Percentiles rank a stretch among this genome's conserved stretches.
Evolutionary conservation across 2,888 invertebrate species (phyloP).

Genomic region (Drosophila suboccidentalis): DNA sequence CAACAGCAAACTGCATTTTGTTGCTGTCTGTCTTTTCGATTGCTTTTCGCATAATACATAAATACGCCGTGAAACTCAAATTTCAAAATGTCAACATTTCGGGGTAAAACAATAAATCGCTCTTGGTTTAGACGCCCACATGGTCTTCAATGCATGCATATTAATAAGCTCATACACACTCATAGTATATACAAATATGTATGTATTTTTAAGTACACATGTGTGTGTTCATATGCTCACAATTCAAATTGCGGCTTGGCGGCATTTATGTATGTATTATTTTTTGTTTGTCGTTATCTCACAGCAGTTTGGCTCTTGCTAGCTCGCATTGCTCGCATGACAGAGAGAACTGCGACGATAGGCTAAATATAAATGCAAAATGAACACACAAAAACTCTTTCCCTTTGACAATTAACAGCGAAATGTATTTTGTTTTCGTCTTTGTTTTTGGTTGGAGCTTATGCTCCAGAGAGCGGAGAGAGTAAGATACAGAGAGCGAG

Average conservation of each 20-base stretch:
- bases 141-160: constrained; percentile 27
- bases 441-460: constrained; percentile 16
- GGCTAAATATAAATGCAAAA: constrained; percentile 62
- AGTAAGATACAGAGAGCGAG: constrained; percentile 14
- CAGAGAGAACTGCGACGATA: constrained; percentile 37
- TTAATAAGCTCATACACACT: constrained; percentile 18
- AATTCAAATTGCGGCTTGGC: constrained; percentile 67
- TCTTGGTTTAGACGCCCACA: constrained; percentile 54
- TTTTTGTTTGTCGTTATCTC: constrained; percentile 50
- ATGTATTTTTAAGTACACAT: constrained; percentile 33
- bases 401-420: constrained; percentile 47
- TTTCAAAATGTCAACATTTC: constrained; percentile 57
- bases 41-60: constrained; percentile 32
- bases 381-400: constrained; percentile 51
- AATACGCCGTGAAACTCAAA: constrained; percentile 44
- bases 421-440: constrained; percentile 17
- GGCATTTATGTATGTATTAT: constrained; percentile 47
- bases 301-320: constrained; percentile 25
- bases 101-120: constrained; percentile 36
- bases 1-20: constrained; percentile 35
- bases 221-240: constrained; percentile 35
- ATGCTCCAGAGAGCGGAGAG: constrained; percentile 17
- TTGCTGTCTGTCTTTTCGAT: constrained; percentile 23
- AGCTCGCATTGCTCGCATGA: constrained; percentile 1
- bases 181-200: neutral